phyloP scores from a whole-genome alignment of 2,888 invertebrate species.

The Meteorus colon region DNA sequence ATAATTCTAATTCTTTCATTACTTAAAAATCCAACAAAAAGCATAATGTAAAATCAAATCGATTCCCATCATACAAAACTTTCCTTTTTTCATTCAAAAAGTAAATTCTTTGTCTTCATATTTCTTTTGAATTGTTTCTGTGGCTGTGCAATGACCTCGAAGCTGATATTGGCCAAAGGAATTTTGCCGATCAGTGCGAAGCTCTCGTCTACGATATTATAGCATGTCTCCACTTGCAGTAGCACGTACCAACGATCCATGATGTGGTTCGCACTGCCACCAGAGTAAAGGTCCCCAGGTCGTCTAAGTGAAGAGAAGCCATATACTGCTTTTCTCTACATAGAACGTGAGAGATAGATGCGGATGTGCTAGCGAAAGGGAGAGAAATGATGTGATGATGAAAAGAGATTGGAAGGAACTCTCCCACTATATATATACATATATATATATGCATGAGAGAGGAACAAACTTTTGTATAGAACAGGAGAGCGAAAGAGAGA shows the following conservation, averaged over 20 bases:
- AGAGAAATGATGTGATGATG: slow-evolving; percentile 13
- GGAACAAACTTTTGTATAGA: background rate
- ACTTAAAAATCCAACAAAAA: too few species aligned
- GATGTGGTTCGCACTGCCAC: slow-evolving; percentile 40
- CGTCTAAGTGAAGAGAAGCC: slow-evolving; percentile 23
- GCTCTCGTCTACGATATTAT: background rate
- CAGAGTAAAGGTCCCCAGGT: slow-evolving; percentile 11
- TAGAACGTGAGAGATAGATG: background rate
- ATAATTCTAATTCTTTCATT: too few species aligned
- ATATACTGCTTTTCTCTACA: background rate
- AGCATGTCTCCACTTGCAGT: slow-evolving; percentile 50
- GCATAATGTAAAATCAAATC: too few species aligned
- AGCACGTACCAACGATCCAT: slow-evolving; percentile 58
- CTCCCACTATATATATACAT: background rate
- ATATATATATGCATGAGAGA: background rate
- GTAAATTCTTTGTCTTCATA: background rate
- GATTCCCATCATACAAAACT: too few species aligned
- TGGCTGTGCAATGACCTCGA: slow-evolving; percentile 48
- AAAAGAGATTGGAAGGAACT: background rate
- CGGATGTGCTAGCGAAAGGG: background rate
- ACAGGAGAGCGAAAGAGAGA: background rate
- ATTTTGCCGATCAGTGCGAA: background rate
- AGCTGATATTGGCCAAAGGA: slow-evolving; percentile 43
- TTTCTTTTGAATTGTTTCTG: slow-evolving; percentile 36
- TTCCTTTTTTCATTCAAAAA: too few species aligned